These are phyloP conservation scores for Choreutis nemorana DNA, from an alignment of 2,888 invertebrate species.

Conservation along the genomic window DNA sequence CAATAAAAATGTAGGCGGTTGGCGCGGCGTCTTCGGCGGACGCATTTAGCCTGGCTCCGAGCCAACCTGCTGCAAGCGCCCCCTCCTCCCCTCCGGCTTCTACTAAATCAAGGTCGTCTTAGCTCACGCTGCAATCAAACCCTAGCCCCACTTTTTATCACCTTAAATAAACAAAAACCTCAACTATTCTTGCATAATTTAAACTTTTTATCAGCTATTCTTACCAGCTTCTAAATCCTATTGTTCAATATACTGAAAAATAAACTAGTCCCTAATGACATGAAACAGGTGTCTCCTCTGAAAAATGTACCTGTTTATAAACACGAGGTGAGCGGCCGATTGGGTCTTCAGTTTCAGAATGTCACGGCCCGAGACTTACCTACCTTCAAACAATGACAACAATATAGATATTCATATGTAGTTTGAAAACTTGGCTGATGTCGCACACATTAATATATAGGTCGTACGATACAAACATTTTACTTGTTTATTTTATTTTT, in stretches of 20 bases:
- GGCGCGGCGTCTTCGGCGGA: slow-evolving; percentile 45
- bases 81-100: slow-evolving; percentile 31
- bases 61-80: slow-evolving; percentile 51
- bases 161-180: too few species aligned
- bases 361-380: neutral
- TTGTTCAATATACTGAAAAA: too few species aligned
- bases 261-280: neutral
- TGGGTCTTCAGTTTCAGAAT: neutral
- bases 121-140: slow-evolving; percentile 24
- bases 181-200: too few species aligned
- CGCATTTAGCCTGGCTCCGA: slow-evolving; percentile 54
- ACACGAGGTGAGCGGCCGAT: slow-evolving; percentile 9
- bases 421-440: too few species aligned
- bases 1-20: slow-evolving; percentile 58
- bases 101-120: slow-evolving; percentile 54
- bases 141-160: slow-evolving; percentile 17
- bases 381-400: too few species aligned
- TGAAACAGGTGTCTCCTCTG: too few species aligned
- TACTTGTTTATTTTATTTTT: too few species aligned
- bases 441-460: too few species aligned
- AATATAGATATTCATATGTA: too few species aligned
- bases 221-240: too few species aligned
- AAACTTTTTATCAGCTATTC: too few species aligned
- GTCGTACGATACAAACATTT: too few species aligned
- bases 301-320: slow-evolving; percentile 9